Base-by-base conservation (phyloP, 2,888 invertebrate genomes). In the Agrochola circellaris region DNA sequence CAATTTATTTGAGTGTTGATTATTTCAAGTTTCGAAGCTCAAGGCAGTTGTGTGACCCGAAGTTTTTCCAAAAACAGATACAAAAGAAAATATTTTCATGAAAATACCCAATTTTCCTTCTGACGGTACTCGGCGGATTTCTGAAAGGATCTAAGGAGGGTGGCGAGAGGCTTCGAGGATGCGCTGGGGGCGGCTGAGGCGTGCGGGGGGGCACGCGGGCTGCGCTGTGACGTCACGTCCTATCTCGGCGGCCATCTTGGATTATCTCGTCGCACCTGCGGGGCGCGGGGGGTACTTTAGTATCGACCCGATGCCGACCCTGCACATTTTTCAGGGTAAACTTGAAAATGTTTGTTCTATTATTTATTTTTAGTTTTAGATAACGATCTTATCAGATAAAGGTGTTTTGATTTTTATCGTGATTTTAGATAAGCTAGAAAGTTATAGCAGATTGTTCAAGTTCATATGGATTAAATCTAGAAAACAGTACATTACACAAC, bases 161-260 rank as follows among this genome's bases (percentile, higher is more conserved):
- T 96, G 96, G 96, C 93, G 93, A 94, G 94, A 95, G 95, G 95
- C 94, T 93, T 95, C 95, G 95, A 95, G 95, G 94, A 95, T 94
- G 95, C 94, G 95, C 93, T 90, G 91, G 90, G 93, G 89, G 91
- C 88, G 92, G 90, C 34, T 73, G 89, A 89, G 90, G 90, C 90
- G 88, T 87, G 91, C 84, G 91, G 89, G 92, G 92, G 89, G 91
- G 89, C 87, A 92, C 90, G 90, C 91, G 91, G 92, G 91, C 91
- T 91, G 93, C 93, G 93, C 94, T 94, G 96, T 96, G 96, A 96
- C 96, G 96, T 97, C 96, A 97, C 96, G 96, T 97, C 96, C 96
- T 96, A 96, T 96, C 96, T 96, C 95, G 96, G 96, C 96, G 96
- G 96, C 96, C 96, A 96, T 96, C 96, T 96, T 96, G 96, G 96